These are phyloP conservation scores for Dolichopus griseipennis DNA, from an alignment of 2,888 invertebrate species.

Conservation along the genomic window DNA sequence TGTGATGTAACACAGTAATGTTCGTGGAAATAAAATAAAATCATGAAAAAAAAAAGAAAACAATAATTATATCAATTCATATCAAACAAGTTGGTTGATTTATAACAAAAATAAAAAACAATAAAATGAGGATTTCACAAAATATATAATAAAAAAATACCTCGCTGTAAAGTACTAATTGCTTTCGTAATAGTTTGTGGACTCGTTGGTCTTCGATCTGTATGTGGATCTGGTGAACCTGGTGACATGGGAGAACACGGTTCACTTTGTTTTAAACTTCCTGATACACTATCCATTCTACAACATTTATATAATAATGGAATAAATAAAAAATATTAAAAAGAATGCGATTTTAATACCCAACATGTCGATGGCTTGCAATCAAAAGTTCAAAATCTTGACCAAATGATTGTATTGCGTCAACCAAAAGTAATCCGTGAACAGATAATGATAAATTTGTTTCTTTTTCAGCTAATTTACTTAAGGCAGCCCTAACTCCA, in stretches of 20 bases:
- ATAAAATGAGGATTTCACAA: neutral
- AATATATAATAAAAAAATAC: constrained; percentile 20
- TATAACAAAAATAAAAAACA: neutral
- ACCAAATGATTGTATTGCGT: constrained; percentile 91
- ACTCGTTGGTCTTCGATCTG: constrained; percentile 44
- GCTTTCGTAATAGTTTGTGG: constrained; percentile 51
- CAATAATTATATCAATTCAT: neutral
- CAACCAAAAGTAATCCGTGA: constrained; percentile 84
- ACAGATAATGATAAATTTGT: constrained; percentile 75
- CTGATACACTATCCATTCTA: constrained; percentile 89
- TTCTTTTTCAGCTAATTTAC: constrained; percentile 62
- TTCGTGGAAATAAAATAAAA: constrained; percentile 9
- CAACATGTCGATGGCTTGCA: constrained; percentile 90
- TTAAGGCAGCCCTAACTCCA: constrained; percentile 70
- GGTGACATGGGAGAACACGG: constrained; percentile 83
- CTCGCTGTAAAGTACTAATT: constrained; percentile 44
- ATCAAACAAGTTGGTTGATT: neutral
- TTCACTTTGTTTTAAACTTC: constrained; percentile 84
- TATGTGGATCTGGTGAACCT: constrained; percentile 55
- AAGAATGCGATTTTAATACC: constrained; percentile 45
- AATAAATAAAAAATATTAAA: neutral
- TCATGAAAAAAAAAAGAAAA: constrained; percentile 6
- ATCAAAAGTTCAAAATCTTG: constrained; percentile 90
- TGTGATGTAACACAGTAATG: neutral
- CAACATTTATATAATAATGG: constrained; percentile 12